Percentiles rank a stretch among this genome's conserved stretches.
Conservation (phyloP, 1,140 invertebrate species). For the Heliconius nattereri region DNA sequence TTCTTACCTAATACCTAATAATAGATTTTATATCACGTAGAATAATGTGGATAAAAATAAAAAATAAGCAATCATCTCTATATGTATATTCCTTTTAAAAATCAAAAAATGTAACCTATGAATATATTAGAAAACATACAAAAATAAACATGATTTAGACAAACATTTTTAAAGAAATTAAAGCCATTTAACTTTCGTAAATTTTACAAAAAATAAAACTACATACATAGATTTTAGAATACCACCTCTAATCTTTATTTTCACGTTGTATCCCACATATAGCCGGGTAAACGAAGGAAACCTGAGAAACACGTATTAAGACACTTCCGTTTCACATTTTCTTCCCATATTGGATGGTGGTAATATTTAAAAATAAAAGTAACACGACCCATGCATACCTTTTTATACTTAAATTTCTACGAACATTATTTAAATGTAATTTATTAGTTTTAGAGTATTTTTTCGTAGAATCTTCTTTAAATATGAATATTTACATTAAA, state of each 20-base stretch:
- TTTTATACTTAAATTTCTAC: background rate
- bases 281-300: no score
- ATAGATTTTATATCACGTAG: background rate
- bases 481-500: background rate
- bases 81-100: background rate
- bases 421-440: background rate
- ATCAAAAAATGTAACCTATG: background rate
- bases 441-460: background rate
- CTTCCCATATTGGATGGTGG: no score
- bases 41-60: background rate
- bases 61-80: background rate
- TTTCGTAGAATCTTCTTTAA: background rate
- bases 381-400: background rate
- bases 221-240: background rate
- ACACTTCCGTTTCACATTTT: no score
- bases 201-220: background rate
- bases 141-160: background rate
- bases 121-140: conserved; percentile 5
- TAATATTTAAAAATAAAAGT: background rate
- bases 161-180: background rate
- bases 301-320: no score
- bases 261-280: no score
- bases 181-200: background rate
- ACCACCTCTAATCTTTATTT: background rate
- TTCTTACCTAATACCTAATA: no score